A percentile compares a stretch with the other conserved stretches of the same genome.
Evolutionary conservation across 1,140 invertebrate genomes (phyloP).

Genomic region (Oncopeltus fasciatus): DNA sequence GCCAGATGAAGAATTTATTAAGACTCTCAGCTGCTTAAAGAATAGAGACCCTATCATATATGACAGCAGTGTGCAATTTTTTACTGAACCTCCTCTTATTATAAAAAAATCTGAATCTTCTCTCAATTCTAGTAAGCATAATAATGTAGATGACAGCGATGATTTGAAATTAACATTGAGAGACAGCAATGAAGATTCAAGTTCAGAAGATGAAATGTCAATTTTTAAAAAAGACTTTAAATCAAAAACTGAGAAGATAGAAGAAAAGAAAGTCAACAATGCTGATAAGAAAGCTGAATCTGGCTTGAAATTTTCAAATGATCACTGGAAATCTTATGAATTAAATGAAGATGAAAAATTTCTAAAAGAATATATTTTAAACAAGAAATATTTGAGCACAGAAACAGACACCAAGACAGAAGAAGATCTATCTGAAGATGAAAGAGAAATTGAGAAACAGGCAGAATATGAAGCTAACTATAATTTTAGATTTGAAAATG

Average conservation of each 20-base stretch:
- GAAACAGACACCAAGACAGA: neutral
- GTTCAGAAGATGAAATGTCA: constrained; percentile 35
- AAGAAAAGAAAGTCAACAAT: constrained; percentile 47
- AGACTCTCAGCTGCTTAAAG: constrained; percentile 69
- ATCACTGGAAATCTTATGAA: constrained; percentile 71
- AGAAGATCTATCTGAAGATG: constrained; percentile 54
- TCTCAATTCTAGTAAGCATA: neutral
- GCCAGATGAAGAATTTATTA: constrained; percentile 67
- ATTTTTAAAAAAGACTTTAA: no score
- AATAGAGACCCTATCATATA: constrained; percentile 80
- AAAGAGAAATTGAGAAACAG: constrained; percentile 50
- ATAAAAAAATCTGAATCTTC: neutral
- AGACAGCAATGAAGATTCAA: neutral
- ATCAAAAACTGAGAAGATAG: no score
- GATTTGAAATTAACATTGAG: neutral
- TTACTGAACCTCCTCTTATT: constrained; percentile 29
- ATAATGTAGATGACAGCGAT: neutral
- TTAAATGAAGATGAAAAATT: constrained; percentile 75
- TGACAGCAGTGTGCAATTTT: constrained; percentile 59
- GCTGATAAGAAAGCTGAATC: constrained; percentile 45
- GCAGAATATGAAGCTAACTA: constrained; percentile 89
- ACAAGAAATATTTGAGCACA: constrained; percentile 48
- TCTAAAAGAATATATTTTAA: constrained; percentile 80
- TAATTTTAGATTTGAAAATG: constrained; percentile 80
- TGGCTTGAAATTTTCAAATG: constrained; percentile 57